phyloP scores from a whole-genome alignment of 2,888 invertebrate species.

The Conus canariensis region DNA sequence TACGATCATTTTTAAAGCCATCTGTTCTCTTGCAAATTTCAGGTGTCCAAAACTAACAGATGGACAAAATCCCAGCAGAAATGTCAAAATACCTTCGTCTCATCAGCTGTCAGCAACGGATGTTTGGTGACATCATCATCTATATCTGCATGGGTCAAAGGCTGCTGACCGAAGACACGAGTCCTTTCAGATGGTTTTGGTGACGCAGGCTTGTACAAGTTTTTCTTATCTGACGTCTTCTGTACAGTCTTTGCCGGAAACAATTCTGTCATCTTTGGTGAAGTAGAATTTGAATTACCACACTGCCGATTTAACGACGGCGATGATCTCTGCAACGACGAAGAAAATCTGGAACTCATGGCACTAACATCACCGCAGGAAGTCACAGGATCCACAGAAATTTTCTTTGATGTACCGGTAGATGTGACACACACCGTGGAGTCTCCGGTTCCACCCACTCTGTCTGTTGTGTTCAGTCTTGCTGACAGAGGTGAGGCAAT shows the following conservation, averaged over 20 bases:
- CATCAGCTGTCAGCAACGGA: constrained; percentile 32
- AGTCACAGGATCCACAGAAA: not conserved
- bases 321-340: not conserved
- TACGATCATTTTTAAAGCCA: too few relatives aligned
- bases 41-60: not conserved
- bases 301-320: not conserved
- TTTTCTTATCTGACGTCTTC: not conserved
- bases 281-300: not conserved
- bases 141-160: not conserved
- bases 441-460: not conserved
- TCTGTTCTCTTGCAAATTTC: too few relatives aligned
- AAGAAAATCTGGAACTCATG: not conserved
- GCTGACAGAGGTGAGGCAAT: not conserved
- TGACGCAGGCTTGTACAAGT: not conserved
- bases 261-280: not conserved
- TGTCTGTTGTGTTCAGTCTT: not conserved
- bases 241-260: not conserved
- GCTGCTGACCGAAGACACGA: not conserved
- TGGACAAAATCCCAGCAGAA: not conserved
- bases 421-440: not conserved
- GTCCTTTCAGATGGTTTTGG: not conserved
- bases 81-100: not conserved
- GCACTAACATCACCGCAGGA: not conserved
- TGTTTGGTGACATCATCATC: constrained; percentile 19
- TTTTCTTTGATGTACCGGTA: not conserved